These are phyloP conservation scores for Trissolcus basalis DNA, from an alignment of 1,140 invertebrate species.

Conservation along the genomic window DNA sequence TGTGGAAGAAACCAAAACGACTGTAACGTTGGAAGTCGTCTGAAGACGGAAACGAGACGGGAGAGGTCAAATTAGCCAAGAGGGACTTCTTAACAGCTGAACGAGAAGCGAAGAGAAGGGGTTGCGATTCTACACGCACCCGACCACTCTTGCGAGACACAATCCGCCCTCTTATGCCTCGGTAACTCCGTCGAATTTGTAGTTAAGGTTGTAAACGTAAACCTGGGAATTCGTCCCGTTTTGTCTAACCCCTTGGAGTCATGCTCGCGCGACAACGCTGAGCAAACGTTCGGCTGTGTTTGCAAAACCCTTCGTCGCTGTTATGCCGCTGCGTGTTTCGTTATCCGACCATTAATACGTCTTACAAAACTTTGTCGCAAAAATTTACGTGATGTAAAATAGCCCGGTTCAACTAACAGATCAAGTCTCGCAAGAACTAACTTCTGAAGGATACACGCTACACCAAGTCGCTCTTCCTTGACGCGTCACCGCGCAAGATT, in stretches of 20 bases:
- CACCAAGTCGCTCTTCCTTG: not conserved
- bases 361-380: conserved; percentile 1
- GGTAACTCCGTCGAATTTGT: conserved; percentile 76
- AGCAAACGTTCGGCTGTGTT: conserved; percentile 66
- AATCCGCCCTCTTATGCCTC: conserved; percentile 72
- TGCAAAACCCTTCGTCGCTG: conserved; percentile 64
- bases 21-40: conserved; percentile 31
- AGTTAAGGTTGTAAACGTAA: conserved; percentile 76
- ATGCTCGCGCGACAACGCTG: conserved; percentile 60
- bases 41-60: conserved; percentile 55
- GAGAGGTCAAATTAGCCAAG: conserved; percentile 71
- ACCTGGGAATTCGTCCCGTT: conserved; percentile 72
- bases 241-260: conserved; percentile 43
- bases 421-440: conserved; percentile 34
- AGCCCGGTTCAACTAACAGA: conserved; percentile 5
- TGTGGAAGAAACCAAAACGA: conserved; percentile 48
- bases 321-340: conserved; percentile 60
- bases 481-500: not conserved
- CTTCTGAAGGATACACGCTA: conserved; percentile 15
- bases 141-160: conserved; percentile 74
- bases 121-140: conserved; percentile 69
- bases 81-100: conserved; percentile 75
- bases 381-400: conserved; percentile 14
- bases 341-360: conserved; percentile 37
- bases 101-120: conserved; percentile 65